These are phyloP conservation scores for Rhynchotus rufescens DNA, from an alignment of 2,797 vertebrate species.

Conservation along the genomic window DNA sequence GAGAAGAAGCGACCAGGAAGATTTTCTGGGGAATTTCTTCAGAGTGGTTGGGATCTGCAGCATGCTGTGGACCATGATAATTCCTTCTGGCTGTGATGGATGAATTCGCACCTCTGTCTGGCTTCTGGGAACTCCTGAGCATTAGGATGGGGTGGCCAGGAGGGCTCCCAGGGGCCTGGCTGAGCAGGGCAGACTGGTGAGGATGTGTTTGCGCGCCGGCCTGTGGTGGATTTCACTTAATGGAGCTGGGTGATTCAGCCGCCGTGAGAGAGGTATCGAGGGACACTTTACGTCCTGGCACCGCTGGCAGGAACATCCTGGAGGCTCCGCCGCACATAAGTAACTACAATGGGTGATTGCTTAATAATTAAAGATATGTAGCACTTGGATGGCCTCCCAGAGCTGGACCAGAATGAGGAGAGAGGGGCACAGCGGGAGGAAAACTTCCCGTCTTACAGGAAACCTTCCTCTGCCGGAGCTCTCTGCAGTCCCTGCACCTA, in stretches of 20 bases:
- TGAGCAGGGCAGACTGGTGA: neutral
- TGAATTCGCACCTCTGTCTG: neutral
- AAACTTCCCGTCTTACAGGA: constrained; percentile 67
- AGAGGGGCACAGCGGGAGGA: neutral
- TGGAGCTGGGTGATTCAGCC: neutral
- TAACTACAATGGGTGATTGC: constrained; percentile 30
- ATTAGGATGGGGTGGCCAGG: rapidly evolving
- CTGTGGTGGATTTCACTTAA: neutral
- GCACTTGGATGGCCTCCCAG: constrained; percentile 44
- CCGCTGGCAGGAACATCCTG: constrained; percentile 25
- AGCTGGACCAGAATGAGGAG: neutral
- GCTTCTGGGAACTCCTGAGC: constrained; percentile 32
- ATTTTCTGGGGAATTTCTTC: neutral
- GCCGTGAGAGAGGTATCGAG: neutral
- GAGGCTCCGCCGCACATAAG: constrained; percentile 20
- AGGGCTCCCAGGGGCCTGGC: neutral
- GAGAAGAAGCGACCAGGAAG: neutral
- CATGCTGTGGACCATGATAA: neutral
- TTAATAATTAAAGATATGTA: constrained; percentile 72
- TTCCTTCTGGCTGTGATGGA: neutral
- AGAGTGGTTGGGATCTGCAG: rapidly evolving
- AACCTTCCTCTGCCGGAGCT: neutral
- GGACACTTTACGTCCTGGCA: neutral
- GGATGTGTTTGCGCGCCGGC: neutral
- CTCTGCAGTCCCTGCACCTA: neutral